These are phyloP conservation scores for Trididemnum miniatum DNA, from an alignment of 23 tunicate genomes.

Conservation along the genomic window DNA sequence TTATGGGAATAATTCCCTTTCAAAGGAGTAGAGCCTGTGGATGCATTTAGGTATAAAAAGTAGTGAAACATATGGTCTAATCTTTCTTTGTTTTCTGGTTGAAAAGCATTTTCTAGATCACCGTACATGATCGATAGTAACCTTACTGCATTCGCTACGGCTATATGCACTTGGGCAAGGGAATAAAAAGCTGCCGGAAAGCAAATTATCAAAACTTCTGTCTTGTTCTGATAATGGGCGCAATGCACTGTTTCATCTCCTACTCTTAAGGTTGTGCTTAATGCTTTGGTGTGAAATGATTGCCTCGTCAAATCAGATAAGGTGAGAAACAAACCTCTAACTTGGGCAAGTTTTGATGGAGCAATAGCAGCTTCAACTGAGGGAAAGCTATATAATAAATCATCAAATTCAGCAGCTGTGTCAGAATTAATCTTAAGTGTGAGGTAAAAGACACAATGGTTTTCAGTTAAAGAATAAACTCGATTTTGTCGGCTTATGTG, in stretches of 20 bases:
- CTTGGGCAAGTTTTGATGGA: conserved; percentile 44
- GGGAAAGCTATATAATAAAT: conserved; percentile 69
- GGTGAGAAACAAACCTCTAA: conserved; percentile 77
- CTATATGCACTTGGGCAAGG: conserved; percentile 47
- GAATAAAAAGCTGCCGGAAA: conserved; percentile 49
- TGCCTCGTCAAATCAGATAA: conserved; percentile 67
- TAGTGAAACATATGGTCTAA: conserved; percentile 70
- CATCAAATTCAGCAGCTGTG: conserved; percentile 75
- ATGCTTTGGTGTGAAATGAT: conserved; percentile 35
- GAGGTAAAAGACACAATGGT: conserved; percentile 52
- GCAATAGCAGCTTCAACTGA: conserved; percentile 7
- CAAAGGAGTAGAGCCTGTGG: background rate
- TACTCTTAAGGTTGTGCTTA: conserved; percentile 46
- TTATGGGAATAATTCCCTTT: background rate
- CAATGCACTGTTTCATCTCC: conserved; percentile 68
- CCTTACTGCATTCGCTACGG: conserved; percentile 36
- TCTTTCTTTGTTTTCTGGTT: conserved; percentile 60
- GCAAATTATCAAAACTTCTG: conserved; percentile 67
- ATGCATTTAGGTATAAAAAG: conserved; percentile 35
- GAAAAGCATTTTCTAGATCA: conserved; percentile 43
- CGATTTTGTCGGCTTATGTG: conserved; percentile 12
- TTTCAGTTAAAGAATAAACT: conserved; percentile 1
- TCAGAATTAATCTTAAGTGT: conserved; percentile 70
- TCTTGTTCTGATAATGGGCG: conserved; percentile 44
- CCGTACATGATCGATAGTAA: conserved; percentile 63